phyloP scores from a whole-genome alignment of 2,888 invertebrate species.

The Operophtera brumata region DNA sequence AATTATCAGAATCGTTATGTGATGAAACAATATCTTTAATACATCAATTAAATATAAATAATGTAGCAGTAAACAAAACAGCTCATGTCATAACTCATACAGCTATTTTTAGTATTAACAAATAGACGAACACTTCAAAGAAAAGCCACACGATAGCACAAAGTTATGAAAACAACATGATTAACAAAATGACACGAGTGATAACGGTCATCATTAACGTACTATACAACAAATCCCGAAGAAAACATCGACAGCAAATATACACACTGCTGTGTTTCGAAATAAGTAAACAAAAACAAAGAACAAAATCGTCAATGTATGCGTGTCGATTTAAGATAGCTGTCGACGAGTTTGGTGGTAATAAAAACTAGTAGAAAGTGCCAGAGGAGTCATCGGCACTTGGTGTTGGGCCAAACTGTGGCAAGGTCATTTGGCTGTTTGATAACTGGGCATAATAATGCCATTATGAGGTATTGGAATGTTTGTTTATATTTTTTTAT shows the following conservation, averaged over 20 bases:
- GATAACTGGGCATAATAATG: conserved; percentile 66
- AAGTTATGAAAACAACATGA: conserved; percentile 45
- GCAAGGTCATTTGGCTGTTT: conserved; percentile 73
- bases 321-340: conserved; percentile 29
- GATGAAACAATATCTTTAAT: too few species aligned
- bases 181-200: conserved; percentile 41
- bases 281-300: conserved; percentile 15
- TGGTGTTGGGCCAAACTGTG: conserved; percentile 71
- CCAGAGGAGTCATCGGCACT: conserved; percentile 73
- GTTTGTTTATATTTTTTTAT: conserved; percentile 73
- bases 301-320: conserved; percentile 43
- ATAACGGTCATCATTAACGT: conserved; percentile 44
- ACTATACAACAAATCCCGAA: conserved; percentile 16
- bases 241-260: conserved; percentile 8
- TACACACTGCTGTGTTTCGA: conserved; percentile 29
- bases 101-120: conserved; percentile 9
- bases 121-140: conserved; percentile 20
- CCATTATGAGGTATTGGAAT: conserved; percentile 57
- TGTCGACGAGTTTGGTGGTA: conserved; percentile 34
- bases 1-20: too few species aligned
- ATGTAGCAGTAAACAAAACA: background rate
- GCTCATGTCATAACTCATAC: background rate
- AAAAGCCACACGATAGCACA: conserved; percentile 37
- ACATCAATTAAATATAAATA: too few species aligned
- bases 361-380: conserved; percentile 73